Evolutionary conservation across 2,888 invertebrate genomes (phyloP), one percentile per base, ranked within the genome.

Genomic region (Cantharis flavilabris): DNA sequence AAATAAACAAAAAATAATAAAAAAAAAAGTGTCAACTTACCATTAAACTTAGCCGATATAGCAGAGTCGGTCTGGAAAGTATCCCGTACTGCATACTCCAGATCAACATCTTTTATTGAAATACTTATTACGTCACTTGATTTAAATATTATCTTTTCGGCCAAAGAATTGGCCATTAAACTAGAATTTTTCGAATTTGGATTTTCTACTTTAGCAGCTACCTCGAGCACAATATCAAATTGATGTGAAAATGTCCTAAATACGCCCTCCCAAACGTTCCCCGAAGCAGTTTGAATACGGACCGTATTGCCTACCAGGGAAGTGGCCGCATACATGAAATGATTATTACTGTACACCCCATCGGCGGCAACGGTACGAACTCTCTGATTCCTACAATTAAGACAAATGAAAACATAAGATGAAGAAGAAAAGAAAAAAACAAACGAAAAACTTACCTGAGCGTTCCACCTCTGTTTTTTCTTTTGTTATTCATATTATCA

Each of bases 281-380:
- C 97, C 83, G 96, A 95, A 87, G 94, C 93, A 73, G 96, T 94
- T 85, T 94, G 93, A 83, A 96, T 92, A 89, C 95, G 93, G 77
- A 96, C 95, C 81, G 91, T 91, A 87, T 94, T 95, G 79, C 96
- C 97, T 80, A 97, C 94, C 86, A 96, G 93, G 81, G 95, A 92
- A 73, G 96, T 95, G 79, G 95, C 94, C 69, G 96, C 94, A 90
- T 97, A 95, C 95, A 97, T 96, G 88, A 97, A 96, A 89, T 94
- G 93, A 81, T 94, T 93, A 91, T 97, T 97, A 86, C 93, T 94
- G 89, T 97, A 97, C 74, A 97, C 94, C 80, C 97, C 97, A 86
- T 97, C 97, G 16, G 94, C 92, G 81, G 92, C 90, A 82, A 94
- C 91, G 65, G 90, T 89, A 84, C 95, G 92, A 83, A 92, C 91